Evolutionary conservation across 2,888 invertebrate genomes (phyloP), one percentile per base, ranked within the genome.

Genomic region (Acanthococcus lagerstroemiae): DNA sequence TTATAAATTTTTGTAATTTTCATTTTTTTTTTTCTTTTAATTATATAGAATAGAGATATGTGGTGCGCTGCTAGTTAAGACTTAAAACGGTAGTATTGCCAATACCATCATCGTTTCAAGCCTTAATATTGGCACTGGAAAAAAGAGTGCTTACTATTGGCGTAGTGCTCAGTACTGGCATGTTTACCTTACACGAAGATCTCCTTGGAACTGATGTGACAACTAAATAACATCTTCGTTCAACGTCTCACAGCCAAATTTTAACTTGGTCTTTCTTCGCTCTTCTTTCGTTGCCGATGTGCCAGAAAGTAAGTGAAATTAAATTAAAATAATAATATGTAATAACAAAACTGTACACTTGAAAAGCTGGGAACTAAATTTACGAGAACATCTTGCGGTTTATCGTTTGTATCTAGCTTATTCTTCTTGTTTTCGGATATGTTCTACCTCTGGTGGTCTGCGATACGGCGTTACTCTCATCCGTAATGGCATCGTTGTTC

Each of bases 361-460:
- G 19, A 19, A 52, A 19, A 19, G 7, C 6, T 56, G 22, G 30
- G n/a, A 6, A 44, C 46, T 46, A 12, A 19, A 22, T n/a, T 37
- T n/a, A 37, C 4, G 12, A 26, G 22, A 44, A 44, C 26, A 12
- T n/a, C 25, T 30, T 55, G 17, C 17, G 12, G n/a, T 37, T 45
- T 21, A 45, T n/a, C 46, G 46, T 17, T 17, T n/a, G 24, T 19
- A 24, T 19, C 21, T 37, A 7, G 48, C 58, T 58, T 9, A 45
- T 48, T 48, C 48, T 58, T 48, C 65, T 54, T 19, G 21, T 12
- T 15, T 65, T 65, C n/a, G 44, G 65, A 15, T 45, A 65, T 22
- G 25, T 24, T 37, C 65, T 54, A 15, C 19, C 37, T 54, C 54
- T 37, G 3, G 65, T 44, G 6, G 65, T 24, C 26, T 65, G 65